Base-by-base conservation (phyloP, 2,797 vertebrate species). In the Gobionotothen gibberifrons region DNA sequence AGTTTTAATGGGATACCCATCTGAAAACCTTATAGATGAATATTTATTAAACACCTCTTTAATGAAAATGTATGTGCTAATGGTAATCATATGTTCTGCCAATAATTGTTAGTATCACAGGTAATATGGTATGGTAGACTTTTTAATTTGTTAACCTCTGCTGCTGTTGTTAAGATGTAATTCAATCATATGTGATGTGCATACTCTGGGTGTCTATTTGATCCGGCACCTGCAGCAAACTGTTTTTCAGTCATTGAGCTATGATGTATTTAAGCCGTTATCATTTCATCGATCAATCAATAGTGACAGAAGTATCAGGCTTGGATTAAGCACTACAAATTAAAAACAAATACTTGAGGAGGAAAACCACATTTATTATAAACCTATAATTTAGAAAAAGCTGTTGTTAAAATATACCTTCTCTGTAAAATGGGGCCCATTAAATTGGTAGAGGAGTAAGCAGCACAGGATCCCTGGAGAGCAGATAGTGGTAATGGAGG, bases 21-120 rank as follows among this genome's bases (percentile, higher is more conserved):
- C 32, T 47, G 11, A 49, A 43, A 42, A 53, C 21, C 29, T 46
- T 47, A 8, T 26, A 26, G 26, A 63, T 69, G 0, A 32, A 54
- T 64, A 3, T 49, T 69, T 44, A 76, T 72, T 69, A 14, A 76
- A 55, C 17, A 19, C 19, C 42, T 10, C 9, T 54, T 47, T 66
- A 10, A 62, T 54, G 36, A 42, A 47, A 68, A 53, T 47, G 16
- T 44, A 36, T 42, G 13, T 32, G 15, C 21, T 66, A 57, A 77
- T 77, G 60, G 53, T 44, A 59, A 54, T 59, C 49, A 58, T 59
- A 47, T 60, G 53, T 72, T 75, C 51, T 3, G 62, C 32, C 40
- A 69, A 56, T 39, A 59, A n/a, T 1, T 57, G 13, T 58, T 52
- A 12, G 44, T 56, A 58, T 79, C 53, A 51, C 5, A 49, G 48